phyloP scores from a whole-genome alignment of 2,113 vertebrate genomes.

The Parus major region DNA sequence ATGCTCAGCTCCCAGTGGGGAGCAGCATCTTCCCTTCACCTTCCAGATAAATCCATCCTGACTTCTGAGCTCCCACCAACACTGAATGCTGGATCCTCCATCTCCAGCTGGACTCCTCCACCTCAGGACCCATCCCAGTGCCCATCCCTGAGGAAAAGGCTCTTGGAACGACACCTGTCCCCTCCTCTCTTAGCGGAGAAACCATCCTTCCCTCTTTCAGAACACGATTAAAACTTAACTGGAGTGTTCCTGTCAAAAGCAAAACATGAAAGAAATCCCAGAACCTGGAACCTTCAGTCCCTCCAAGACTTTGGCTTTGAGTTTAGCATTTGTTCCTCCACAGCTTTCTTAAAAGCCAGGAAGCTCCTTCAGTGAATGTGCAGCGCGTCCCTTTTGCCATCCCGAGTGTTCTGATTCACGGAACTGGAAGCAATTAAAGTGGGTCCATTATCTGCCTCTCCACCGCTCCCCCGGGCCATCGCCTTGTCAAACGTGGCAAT shows the following conservation, averaged over 20 bases:
- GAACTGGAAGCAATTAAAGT: conserved; percentile 67
- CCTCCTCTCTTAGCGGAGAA: not conserved
- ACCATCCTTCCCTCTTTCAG: not conserved
- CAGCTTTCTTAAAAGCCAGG: conserved; percentile 49
- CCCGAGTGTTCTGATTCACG: conserved; percentile 47
- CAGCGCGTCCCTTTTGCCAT: conserved; percentile 29
- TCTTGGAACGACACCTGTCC: not conserved
- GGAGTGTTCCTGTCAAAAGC: not conserved
- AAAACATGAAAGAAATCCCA: conserved; percentile 1
- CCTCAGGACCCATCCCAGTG: not conserved
- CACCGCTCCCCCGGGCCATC: not conserved
- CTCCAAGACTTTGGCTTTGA: conserved; percentile 23
- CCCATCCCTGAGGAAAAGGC: not conserved
- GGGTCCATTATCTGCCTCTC: conserved; percentile 61
- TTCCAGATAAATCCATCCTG: not conserved
- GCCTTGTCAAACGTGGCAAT: conserved; percentile 59
- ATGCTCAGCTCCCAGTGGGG: not conserved
- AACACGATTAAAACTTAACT: not conserved
- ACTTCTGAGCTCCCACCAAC: not conserved
- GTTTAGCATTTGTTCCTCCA: not conserved
- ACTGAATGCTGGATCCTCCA: fast-evolving
- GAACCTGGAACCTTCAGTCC: not conserved
- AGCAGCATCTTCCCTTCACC: not conserved
- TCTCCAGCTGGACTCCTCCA: not conserved
- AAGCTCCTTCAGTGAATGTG: conserved; percentile 20